Evolutionary conservation across 2,113 vertebrate species (phyloP), one percentile per base, ranked within the genome.

Genomic region (Stegostoma tigrinum): DNA sequence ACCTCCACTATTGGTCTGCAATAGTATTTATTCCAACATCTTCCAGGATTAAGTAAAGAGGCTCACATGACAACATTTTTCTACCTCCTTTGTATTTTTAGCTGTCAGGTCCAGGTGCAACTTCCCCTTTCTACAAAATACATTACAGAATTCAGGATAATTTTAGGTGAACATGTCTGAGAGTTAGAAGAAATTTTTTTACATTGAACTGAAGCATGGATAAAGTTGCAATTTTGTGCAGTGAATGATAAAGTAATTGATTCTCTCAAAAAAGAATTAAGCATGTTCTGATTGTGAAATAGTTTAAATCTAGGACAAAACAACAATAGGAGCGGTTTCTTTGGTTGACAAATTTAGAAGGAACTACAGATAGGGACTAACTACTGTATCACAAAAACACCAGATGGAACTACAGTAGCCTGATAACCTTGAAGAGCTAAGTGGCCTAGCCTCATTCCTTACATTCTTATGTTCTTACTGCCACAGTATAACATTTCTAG

Each of bases 401-500:
- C 24, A 95, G 68, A 48, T 72, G 94, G 67, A 95, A 95, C 67
- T 52, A 48, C 64, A 48, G 87, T 64, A 7, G 89, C 15, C 67
- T 38, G 89, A 93, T 93, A 34, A 19, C 61, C 89, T 93, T 52
- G 94, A 95, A 70, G 48, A 8, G 93, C 64, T 45, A 14, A 95
- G 42, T 72, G 42, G 93, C 93, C 67, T 95, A 48, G 91, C 42
- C 42, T n/a, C 64, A 68, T 94, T 94, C 91, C 66, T 94, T 68
- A 42, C n/a, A 95, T 95, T 48, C 93, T 72, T 72, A 70, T 72
- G 93, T 45, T 68, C 67, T 70, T 95, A 72, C 42, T 72, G 38
- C 45, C 27, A 72, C 67, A 95, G 68, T 72, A 95, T 48, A 45
- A 27, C 14, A 95, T 72, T 95, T 95, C 42, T 48, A 52, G 17